Conservation (phyloP, 2,888 invertebrate genomes). For the Lasioglossum oenotherae region DNA sequence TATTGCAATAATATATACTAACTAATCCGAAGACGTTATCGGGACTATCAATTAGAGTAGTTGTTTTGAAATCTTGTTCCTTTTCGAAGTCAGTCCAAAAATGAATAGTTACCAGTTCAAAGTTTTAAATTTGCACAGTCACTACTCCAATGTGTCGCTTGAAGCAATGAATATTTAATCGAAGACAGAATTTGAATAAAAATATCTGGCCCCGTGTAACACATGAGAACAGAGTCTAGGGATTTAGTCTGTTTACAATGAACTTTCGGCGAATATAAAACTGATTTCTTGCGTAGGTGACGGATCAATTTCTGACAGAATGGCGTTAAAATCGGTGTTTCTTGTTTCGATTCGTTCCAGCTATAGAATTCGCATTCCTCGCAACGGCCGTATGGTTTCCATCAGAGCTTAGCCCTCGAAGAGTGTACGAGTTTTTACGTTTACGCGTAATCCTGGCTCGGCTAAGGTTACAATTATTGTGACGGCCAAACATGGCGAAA, state of each 20-base stretch:
- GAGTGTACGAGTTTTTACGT: conserved; percentile 41
- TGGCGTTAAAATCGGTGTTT: neutral
- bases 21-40: neutral
- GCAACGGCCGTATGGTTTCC: conserved; percentile 61
- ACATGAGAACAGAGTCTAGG: neutral
- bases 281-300: neutral
- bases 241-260: neutral
- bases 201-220: neutral
- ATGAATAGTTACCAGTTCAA: neutral
- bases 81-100: neutral
- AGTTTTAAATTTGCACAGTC: neutral
- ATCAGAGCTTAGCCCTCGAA: conserved; percentile 37
- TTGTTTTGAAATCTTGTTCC: neutral
- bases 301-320: neutral
- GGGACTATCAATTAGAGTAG: too few species aligned
- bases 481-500: conserved; percentile 14
- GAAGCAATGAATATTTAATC: neutral
- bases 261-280: neutral
- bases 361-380: conserved; percentile 47
- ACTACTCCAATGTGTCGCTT: neutral
- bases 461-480: conserved; percentile 45
- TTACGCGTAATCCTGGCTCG: conserved; percentile 26
- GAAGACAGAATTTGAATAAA: neutral
- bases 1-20: neutral
- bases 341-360: conserved; percentile 4